phyloP scores from a whole-genome alignment of 2,113 vertebrate genomes.

The Galbula dea region DNA sequence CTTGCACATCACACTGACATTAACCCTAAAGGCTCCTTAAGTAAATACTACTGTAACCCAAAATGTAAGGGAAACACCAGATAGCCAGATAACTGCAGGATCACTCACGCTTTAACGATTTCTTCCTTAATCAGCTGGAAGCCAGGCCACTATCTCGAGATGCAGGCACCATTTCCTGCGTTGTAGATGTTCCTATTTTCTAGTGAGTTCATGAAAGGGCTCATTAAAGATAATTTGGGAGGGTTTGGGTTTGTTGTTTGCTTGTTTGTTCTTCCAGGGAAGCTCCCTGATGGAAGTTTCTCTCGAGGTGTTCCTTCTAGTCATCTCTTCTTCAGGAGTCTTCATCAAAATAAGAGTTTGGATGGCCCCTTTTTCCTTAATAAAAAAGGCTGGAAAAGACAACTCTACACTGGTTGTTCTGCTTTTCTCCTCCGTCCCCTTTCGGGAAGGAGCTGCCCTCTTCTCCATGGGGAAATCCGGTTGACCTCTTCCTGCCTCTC shows the following conservation, averaged over 20 bases:
- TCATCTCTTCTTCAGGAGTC: neutral
- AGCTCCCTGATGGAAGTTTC: neutral
- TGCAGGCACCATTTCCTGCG: accelerated
- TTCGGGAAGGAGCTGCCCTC: neutral
- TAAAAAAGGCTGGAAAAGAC: neutral
- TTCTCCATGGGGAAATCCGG: neutral
- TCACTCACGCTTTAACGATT: neutral
- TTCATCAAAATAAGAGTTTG: neutral
- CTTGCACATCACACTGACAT: neutral
- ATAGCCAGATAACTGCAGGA: neutral
- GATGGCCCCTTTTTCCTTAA: neutral
- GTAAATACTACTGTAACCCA: neutral
- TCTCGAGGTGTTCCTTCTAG: neutral
- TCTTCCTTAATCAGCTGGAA: neutral
- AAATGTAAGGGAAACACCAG: neutral
- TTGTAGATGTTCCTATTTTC: neutral
- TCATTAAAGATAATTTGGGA: neutral
- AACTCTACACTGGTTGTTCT: neutral
- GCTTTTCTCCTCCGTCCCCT: neutral
- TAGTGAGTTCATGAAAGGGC: neutral
- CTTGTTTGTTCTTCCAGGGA: neutral
- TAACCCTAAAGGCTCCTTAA: neutral
- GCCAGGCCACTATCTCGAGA: neutral
- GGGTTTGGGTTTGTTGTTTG: neutral
- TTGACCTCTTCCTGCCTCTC: neutral